These are phyloP conservation scores for Drosophila punjabiensis DNA, from an alignment of 1,140 invertebrate genomes.

Conservation along the genomic window DNA sequence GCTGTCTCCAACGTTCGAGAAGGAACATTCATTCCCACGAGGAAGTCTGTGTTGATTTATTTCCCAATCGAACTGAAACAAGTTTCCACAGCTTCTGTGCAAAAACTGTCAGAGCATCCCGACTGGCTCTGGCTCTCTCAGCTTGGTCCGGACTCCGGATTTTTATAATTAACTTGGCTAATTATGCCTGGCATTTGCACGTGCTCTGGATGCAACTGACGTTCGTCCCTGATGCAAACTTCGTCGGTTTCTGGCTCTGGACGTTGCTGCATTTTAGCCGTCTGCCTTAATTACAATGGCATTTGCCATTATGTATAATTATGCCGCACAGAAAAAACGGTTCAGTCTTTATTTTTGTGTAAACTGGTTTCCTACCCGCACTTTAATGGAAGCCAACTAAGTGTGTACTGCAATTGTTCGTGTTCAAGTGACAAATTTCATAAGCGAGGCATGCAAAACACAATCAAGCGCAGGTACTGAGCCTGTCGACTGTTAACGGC, in stretches of 20 bases:
- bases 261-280: constrained; percentile 38
- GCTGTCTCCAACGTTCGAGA: constrained; percentile 20
- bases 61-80: constrained; percentile 73
- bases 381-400: constrained; percentile 68
- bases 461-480: background rate
- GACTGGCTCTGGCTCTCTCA: constrained; percentile 41
- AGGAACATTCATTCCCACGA: constrained; percentile 8
- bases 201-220: constrained; percentile 44
- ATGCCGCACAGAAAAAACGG: constrained; percentile 35
- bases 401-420: constrained; percentile 66
- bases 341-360: constrained; percentile 1
- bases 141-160: constrained; percentile 54
- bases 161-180: constrained; percentile 79
- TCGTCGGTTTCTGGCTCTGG: constrained; percentile 17
- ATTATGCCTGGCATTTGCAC: constrained; percentile 74
- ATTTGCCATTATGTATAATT: constrained; percentile 70
- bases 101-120: constrained; percentile 33
- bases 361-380: constrained; percentile 57
- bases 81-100: constrained; percentile 48
- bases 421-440: constrained; percentile 53
- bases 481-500: constrained; percentile 8
- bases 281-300: constrained; percentile 65
- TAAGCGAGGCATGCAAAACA: constrained; percentile 36
- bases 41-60: constrained; percentile 57
- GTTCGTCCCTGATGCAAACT: constrained; percentile 26